Conservation (phyloP, 2,113 vertebrate genomes). For the Boulengeromyrus knoepffleri region DNA sequence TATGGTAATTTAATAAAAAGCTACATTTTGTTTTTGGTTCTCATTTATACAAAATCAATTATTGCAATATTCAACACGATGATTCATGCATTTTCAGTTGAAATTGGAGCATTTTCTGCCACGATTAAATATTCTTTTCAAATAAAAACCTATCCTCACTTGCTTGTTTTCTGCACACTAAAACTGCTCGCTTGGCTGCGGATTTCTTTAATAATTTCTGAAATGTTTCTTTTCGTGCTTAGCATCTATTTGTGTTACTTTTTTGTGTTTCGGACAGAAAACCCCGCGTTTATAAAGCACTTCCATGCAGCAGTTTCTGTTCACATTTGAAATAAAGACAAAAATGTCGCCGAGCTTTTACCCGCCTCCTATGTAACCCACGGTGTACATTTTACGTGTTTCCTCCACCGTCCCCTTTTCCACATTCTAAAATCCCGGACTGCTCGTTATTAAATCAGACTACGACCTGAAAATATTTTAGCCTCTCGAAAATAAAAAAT, state of each 20-base stretch:
- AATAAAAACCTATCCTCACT: neutral
- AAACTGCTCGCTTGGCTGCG: neutral
- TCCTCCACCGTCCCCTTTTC: neutral
- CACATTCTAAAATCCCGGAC: neutral
- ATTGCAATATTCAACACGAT: neutral
- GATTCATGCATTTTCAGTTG: neutral
- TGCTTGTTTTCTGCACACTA: neutral
- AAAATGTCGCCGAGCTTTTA: conserved; percentile 48
- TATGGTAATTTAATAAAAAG: neutral
- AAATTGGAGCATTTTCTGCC: neutral
- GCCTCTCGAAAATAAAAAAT: neutral
- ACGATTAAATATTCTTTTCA: neutral
- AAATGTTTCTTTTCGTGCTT: neutral
- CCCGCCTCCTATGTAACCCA: conserved; percentile 30
- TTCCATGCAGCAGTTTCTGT: conserved; percentile 2
- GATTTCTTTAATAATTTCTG: neutral
- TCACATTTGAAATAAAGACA: conserved; percentile 35
- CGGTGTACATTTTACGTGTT: neutral
- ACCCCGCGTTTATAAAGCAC: neutral
- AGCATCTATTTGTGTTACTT: neutral
- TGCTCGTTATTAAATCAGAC: neutral
- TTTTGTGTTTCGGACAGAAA: neutral
- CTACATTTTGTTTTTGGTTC: neutral
- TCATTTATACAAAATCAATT: neutral
- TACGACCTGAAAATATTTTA: neutral